Evolutionary conservation across 2,888 invertebrate species (phyloP).

Genomic region (Lycia hirtaria): DNA sequence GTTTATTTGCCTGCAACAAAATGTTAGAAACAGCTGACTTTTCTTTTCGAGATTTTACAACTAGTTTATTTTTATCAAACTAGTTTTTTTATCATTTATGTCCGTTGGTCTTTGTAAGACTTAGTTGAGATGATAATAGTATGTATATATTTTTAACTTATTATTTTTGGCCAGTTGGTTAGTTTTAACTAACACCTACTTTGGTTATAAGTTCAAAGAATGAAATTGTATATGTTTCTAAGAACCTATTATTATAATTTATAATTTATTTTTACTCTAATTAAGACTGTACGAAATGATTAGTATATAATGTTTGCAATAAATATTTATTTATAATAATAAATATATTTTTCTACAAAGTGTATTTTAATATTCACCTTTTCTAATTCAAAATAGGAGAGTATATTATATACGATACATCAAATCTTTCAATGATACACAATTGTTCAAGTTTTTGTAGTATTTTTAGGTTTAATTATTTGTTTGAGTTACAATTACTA

Average conservation of each 20-base stretch:
- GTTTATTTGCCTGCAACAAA: too few species aligned
- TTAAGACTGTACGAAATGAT: slow-evolving; percentile 20
- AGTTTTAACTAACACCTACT: too few species aligned
- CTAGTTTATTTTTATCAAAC: too few species aligned
- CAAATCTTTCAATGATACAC: slow-evolving; percentile 6
- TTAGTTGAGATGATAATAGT: too few species aligned
- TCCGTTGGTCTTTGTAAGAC: too few species aligned
- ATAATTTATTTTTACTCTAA: slow-evolving; percentile 5
- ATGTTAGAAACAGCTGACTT: too few species aligned
- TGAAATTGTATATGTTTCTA: not conserved
- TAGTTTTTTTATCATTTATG: too few species aligned
- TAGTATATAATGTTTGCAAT: slow-evolving; percentile 36
- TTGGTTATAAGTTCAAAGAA: too few species aligned
- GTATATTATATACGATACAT: slow-evolving; percentile 5
- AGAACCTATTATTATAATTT: slow-evolving; percentile 19
- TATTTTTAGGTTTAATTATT: not conserved
- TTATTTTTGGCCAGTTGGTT: too few species aligned
- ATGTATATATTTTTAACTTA: too few species aligned
- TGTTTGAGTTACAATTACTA: not conserved
- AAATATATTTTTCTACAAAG: slow-evolving; percentile 16
- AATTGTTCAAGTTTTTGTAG: not conserved
- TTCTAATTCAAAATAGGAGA: not conserved
- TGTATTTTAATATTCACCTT: not conserved
- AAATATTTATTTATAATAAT: slow-evolving; percentile 32
- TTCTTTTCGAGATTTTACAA: too few species aligned